These are phyloP conservation scores for Anhinga anhinga DNA, from an alignment of 2,113 vertebrate species.

Conservation along the genomic window DNA sequence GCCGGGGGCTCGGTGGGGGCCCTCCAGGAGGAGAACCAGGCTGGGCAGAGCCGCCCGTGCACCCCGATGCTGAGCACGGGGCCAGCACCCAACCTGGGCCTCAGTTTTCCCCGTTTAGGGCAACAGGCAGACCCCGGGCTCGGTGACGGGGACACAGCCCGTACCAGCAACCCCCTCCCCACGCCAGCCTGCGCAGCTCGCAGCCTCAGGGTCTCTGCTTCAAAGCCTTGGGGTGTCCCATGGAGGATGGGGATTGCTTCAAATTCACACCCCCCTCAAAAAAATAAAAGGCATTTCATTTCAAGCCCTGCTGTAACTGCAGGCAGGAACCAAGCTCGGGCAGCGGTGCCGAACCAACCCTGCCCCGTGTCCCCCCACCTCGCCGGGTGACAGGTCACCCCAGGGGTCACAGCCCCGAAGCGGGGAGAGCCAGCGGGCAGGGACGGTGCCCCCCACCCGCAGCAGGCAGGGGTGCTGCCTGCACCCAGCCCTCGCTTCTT, in stretches of 20 bases:
- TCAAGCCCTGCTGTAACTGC: neutral
- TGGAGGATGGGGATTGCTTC: neutral
- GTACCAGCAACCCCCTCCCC: neutral
- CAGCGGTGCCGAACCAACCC: neutral
- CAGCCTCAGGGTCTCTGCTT: too few species aligned
- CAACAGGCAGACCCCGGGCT: neutral
- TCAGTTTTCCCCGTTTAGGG: neutral
- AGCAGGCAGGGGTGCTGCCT: neutral
- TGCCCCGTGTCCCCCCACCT: neutral
- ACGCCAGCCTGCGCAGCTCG: too few species aligned
- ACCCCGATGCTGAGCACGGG: neutral
- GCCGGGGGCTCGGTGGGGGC: neutral
- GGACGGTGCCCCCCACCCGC: neutral
- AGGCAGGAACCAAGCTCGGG: neutral
- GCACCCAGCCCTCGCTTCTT: neutral
- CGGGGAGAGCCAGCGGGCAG: neutral
- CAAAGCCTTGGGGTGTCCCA: neutral
- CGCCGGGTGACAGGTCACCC: rapidly evolving
- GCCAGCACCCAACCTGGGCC: neutral
- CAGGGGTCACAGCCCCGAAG: neutral
- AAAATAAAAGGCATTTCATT: neutral
- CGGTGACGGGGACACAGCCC: neutral
- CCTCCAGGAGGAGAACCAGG: neutral
- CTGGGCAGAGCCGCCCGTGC: neutral
- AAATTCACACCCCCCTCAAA: neutral